Evolutionary conservation across 2,888 invertebrate genomes (phyloP).

Genomic region (Oligia fasciuncula): DNA sequence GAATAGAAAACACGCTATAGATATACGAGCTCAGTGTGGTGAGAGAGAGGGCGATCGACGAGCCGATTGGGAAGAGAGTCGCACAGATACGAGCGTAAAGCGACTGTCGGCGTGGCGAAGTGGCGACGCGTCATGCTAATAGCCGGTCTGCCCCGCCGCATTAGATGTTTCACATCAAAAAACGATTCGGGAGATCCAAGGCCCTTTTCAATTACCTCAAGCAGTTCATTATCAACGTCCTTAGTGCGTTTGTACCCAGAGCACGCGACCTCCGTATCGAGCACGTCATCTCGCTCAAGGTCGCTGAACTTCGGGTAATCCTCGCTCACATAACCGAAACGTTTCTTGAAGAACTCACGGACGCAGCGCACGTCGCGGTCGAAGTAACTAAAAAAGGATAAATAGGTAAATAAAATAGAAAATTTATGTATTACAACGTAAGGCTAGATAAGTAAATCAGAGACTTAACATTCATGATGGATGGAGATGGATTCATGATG

Average conservation of each 20-base stretch:
- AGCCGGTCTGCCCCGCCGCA: no score
- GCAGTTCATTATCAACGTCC: conserved; percentile 93
- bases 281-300: conserved; percentile 93
- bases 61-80: no score
- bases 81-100: no score
- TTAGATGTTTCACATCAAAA: not conserved
- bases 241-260: conserved; percentile 97
- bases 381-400: conserved; percentile 92
- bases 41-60: no score
- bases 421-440: no score
- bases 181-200: not conserved
- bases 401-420: not conserved
- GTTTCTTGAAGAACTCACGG: conserved; percentile 96
- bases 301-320: conserved; percentile 94
- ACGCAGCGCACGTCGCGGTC: conserved; percentile 98
- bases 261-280: conserved; percentile 97
- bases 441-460: not conserved
- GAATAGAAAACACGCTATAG: not conserved
- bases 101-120: no score
- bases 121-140: no score
- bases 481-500: not conserved
- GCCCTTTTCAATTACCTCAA: conserved; percentile 79
- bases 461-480: not conserved
- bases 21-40: no score
- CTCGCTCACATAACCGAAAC: conserved; percentile 97